A percentile compares a stretch with the other conserved stretches of the same genome.
Conservation (phyloP, 2,113 vertebrate genomes). For the Protobothrops flavoviridis region DNA sequence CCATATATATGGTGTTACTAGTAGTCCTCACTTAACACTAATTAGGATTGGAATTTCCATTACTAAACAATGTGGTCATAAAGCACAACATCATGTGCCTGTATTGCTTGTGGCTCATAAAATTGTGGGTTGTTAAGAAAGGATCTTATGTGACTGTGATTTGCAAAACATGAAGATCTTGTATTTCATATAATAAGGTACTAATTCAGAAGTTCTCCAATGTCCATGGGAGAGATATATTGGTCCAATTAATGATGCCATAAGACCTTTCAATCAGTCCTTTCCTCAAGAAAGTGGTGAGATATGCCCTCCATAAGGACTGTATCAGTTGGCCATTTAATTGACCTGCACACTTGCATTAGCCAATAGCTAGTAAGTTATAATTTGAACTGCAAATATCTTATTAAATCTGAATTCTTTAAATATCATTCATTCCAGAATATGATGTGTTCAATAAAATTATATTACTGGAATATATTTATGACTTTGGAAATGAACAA, state of each 20-base stretch:
- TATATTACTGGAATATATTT: slow-evolving; percentile 2
- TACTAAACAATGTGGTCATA: not conserved
- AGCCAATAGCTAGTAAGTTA: not conserved
- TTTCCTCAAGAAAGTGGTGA: not conserved
- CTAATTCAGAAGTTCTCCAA: not conserved
- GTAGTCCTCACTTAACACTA: not conserved
- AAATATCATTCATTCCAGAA: not conserved
- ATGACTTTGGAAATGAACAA: slow-evolving; percentile 27
- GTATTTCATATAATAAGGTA: not conserved
- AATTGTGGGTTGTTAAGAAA: not conserved
- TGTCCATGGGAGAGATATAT: not conserved
- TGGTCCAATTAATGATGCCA: not conserved
- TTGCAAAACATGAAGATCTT: too few species aligned
- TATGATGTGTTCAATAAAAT: not conserved
- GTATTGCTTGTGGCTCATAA: not conserved
- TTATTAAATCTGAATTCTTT: not conserved
- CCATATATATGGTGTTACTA: not conserved
- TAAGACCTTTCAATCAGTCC: not conserved
- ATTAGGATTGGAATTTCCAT: not conserved
- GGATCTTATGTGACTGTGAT: not conserved
- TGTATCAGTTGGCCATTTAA: not conserved
- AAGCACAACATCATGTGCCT: not conserved
- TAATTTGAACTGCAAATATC: not conserved
- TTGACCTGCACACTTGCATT: not conserved
- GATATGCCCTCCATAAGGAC: not conserved